phyloP scores from a whole-genome alignment of 2,888 invertebrate species.

The Drosophila quinaria region DNA sequence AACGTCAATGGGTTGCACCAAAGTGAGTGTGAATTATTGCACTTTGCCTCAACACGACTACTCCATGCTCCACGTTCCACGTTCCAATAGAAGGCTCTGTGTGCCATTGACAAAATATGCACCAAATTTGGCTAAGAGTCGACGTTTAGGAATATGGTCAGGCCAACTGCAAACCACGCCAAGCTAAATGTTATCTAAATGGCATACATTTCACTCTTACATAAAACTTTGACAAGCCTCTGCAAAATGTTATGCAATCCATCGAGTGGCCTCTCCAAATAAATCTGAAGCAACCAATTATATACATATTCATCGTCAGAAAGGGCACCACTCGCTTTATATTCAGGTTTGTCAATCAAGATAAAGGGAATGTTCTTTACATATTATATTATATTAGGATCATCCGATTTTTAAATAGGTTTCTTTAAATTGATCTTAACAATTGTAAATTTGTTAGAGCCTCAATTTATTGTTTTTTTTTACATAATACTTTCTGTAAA shows the following conservation, averaged over 20 bases:
- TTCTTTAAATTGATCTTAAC: too few relatives aligned
- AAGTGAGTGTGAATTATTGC: slow-evolving; percentile 82
- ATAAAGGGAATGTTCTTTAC: background rate
- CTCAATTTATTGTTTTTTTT: too few relatives aligned
- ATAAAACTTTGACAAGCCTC: slow-evolving; percentile 58
- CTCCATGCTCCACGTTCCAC: slow-evolving; percentile 24
- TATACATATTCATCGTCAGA: background rate
- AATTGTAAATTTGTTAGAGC: too few relatives aligned
- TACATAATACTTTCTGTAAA: too few relatives aligned
- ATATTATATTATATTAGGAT: too few relatives aligned
- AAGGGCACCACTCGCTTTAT: slow-evolving; percentile 12
- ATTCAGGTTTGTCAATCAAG: background rate
- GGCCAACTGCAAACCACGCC: slow-evolving; percentile 31
- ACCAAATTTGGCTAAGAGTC: slow-evolving; percentile 57
- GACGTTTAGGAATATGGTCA: slow-evolving; percentile 42
- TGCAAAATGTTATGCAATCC: slow-evolving; percentile 43
- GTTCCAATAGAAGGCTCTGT: slow-evolving; percentile 23
- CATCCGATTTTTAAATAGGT: too few relatives aligned
- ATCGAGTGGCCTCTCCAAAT: slow-evolving; percentile 35
- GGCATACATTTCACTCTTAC: slow-evolving; percentile 73
- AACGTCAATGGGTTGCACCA: slow-evolving; percentile 66
- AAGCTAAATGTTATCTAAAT: slow-evolving; percentile 72
- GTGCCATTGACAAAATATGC: slow-evolving; percentile 61
- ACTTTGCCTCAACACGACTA: slow-evolving; percentile 77
- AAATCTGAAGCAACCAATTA: slow-evolving; percentile 22